Conservation (phyloP, 2,888 invertebrate species). For the Melanostoma mellinum region DNA sequence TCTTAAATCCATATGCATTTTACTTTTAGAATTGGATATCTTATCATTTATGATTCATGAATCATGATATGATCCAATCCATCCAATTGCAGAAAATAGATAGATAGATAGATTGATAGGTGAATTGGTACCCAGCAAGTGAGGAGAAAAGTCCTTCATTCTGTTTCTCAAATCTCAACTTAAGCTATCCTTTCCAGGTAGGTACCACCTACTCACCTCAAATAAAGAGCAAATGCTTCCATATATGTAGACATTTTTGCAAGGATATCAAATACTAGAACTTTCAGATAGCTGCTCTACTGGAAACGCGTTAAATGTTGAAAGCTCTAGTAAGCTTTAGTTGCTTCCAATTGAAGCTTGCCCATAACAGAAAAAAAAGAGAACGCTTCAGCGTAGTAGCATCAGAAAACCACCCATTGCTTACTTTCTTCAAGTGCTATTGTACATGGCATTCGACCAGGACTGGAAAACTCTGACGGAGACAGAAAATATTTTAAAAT, state of each 20-base stretch:
- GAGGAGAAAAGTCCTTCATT: neutral
- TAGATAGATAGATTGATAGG: too few species aligned
- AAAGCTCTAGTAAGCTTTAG: conserved; percentile 11
- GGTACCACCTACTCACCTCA: neutral
- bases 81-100: conserved; percentile 15
- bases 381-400: conserved; percentile 53
- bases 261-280: neutral
- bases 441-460: conserved; percentile 23
- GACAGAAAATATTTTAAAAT: conserved; percentile 28
- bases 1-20: neutral
- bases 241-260: neutral
- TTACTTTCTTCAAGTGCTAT: conserved; percentile 16
- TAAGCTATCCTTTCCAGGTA: neutral
- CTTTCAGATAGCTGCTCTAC: neutral
- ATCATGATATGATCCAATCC: neutral
- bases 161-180: conserved; percentile 5
- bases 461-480: conserved; percentile 47
- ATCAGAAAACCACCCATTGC: conserved; percentile 8
- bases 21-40: neutral
- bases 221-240: neutral
- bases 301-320: conserved; percentile 39
- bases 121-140: conserved; percentile 7
- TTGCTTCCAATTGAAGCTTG: conserved; percentile 3
- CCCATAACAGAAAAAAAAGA: neutral
- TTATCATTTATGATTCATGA: conserved; percentile 9